Percentiles rank a stretch among this genome's conserved stretches.
Conservation (phyloP, 2,797 vertebrate genomes). For the Karalla daura region DNA sequence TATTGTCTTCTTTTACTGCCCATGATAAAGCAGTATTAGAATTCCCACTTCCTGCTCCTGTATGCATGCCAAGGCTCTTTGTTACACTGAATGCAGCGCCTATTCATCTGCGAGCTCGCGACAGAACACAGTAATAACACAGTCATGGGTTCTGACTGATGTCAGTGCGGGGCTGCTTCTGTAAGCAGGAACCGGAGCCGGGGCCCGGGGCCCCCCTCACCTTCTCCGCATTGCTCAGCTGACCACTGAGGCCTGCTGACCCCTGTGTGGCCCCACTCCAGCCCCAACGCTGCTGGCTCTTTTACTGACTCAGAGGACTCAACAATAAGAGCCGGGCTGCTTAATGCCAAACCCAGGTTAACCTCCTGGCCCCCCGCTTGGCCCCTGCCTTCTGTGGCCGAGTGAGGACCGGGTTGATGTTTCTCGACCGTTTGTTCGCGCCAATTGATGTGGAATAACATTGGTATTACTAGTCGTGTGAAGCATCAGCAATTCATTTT, state of each 20-base stretch:
- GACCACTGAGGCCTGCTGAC: conserved; percentile 69
- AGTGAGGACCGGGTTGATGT: conserved; percentile 50
- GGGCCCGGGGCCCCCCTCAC: conserved; percentile 26
- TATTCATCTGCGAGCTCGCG: conserved; percentile 73
- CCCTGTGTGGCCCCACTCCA: conserved; percentile 60
- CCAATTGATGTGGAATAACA: conserved; percentile 72
- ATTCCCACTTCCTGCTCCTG: conserved; percentile 76
- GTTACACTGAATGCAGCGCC: conserved; percentile 69
- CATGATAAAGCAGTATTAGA: conserved; percentile 75
- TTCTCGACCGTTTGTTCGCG: conserved; percentile 63
- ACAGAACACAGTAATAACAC: conserved; percentile 76
- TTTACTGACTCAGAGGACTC: conserved; percentile 57
- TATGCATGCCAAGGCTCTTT: conserved; percentile 77
- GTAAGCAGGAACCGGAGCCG: conserved; percentile 58
- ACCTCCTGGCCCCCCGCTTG: conserved; percentile 67
- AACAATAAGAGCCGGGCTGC: conserved; percentile 63
- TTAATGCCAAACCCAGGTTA: conserved; percentile 76
- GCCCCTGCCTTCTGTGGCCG: conserved; percentile 58
- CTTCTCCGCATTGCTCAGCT: conserved; percentile 50
- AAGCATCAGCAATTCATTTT: conserved; percentile 62
- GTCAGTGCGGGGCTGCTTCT: conserved; percentile 60
- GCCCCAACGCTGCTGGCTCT: conserved; percentile 54
- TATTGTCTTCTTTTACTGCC: conserved; percentile 75
- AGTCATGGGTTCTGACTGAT: conserved; percentile 77
- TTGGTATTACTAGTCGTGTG: conserved; percentile 44